Conservation (phyloP, 1,140 invertebrate species). For the Bradysia coprophila region DNA sequence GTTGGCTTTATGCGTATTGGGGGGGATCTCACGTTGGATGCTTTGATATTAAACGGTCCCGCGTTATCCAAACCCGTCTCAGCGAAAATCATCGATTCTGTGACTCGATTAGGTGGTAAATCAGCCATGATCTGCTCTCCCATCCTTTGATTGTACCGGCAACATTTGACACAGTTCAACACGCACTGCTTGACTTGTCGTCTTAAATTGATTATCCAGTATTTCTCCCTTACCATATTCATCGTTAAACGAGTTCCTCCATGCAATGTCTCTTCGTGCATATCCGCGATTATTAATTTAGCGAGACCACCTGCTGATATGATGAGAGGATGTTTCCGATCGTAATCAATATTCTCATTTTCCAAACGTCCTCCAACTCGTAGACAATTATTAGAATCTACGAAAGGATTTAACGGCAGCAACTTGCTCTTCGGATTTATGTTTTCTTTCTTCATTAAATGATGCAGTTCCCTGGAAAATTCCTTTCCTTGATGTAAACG, state of each 20-base stretch:
- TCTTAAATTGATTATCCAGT: slow-evolving; percentile 7
- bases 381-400: not conserved
- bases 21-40: too few relatives aligned
- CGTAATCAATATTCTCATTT: not conserved
- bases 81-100: too few relatives aligned
- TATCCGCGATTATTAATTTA: not conserved
- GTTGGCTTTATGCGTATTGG: too few relatives aligned
- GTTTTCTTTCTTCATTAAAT: not conserved
- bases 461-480: not conserved
- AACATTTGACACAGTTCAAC: slow-evolving; percentile 8
- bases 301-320: not conserved
- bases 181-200: slow-evolving; percentile 8
- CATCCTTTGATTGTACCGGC: too few relatives aligned
- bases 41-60: too few relatives aligned
- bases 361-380: not conserved
- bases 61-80: too few relatives aligned
- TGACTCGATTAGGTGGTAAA: too few relatives aligned
- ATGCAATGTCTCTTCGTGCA: not conserved
- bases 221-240: too few relatives aligned
- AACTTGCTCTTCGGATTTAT: not conserved
- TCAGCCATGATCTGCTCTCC: too few relatives aligned
- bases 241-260: slow-evolving; percentile 2
- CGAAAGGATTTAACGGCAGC: not conserved
- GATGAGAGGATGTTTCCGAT: not conserved
- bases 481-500: not conserved